phyloP scores from a whole-genome alignment of 2,113 vertebrate genomes.

The Serinus canaria region DNA sequence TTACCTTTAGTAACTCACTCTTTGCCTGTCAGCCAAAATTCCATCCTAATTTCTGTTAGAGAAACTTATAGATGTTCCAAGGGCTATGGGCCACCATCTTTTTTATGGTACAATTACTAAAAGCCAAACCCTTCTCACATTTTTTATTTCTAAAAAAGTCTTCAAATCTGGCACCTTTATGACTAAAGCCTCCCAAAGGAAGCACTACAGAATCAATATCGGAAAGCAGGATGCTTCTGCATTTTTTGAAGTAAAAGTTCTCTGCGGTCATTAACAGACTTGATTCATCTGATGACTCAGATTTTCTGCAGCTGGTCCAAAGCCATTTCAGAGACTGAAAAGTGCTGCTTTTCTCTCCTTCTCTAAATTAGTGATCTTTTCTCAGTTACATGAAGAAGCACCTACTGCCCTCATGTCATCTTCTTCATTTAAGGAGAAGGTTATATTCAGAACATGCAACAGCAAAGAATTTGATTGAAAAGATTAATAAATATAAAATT shows the following conservation, averaged over 20 bases:
- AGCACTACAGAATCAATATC: neutral
- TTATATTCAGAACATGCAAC: neutral
- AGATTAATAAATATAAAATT: neutral
- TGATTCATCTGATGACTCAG: slow-evolving; percentile 42
- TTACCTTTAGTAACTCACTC: neutral
- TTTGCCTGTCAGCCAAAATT: neutral
- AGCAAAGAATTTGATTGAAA: neutral
- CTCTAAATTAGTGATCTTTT: neutral
- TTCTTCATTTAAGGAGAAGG: neutral
- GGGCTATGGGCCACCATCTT: neutral
- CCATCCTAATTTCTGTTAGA: neutral
- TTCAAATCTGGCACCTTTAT: neutral
- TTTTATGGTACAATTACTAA: neutral
- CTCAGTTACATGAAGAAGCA: neutral
- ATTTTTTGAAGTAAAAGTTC: neutral
- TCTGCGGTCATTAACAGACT: neutral
- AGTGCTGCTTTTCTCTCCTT: neutral
- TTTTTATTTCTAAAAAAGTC: neutral
- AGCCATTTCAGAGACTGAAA: neutral
- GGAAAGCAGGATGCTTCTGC: neutral
- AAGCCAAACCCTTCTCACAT: neutral
- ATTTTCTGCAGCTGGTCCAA: neutral
- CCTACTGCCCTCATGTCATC: neutral
- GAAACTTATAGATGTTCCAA: neutral
- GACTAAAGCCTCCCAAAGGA: slow-evolving; percentile 1